Evolutionary conservation across 2,113 vertebrate species (phyloP).

Genomic region (Choloepus hoffmanni): DNA sequence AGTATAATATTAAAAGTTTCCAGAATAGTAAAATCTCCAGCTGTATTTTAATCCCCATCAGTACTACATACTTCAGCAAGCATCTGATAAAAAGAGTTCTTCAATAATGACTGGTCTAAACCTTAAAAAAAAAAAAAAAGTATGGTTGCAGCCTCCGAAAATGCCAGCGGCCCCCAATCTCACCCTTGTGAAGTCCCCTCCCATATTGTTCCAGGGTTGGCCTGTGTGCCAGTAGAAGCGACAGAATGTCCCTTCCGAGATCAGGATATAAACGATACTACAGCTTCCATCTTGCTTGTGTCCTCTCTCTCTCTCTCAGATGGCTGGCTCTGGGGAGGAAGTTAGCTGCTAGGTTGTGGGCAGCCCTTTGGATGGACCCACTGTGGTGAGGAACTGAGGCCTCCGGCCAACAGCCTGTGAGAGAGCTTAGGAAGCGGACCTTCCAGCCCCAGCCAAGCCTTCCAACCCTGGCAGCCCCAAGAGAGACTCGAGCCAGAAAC

Average conservation of each 20-base stretch:
- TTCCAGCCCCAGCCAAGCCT: neutral
- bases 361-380: neutral
- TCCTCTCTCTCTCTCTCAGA: neutral
- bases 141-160: neutral
- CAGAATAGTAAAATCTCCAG: constrained; percentile 36
- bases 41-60: constrained; percentile 40
- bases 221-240: neutral
- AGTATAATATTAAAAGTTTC: constrained; percentile 36
- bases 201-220: neutral
- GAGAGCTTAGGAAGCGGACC: neutral
- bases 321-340: neutral
- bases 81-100: neutral
- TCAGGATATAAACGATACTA: neutral
- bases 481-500: neutral
- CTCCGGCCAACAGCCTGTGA: neutral
- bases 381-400: neutral
- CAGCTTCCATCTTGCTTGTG: neutral
- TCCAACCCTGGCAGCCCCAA: neutral
- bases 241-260: neutral
- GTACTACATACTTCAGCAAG: constrained; percentile 18
- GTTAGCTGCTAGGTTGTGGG: neutral
- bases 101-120: constrained; percentile 11
- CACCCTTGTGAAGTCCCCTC: neutral
- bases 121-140: neutral
- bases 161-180: neutral